Base-by-base conservation (phyloP, 2,888 invertebrate genomes). In the Lottia gigantea region DNA sequence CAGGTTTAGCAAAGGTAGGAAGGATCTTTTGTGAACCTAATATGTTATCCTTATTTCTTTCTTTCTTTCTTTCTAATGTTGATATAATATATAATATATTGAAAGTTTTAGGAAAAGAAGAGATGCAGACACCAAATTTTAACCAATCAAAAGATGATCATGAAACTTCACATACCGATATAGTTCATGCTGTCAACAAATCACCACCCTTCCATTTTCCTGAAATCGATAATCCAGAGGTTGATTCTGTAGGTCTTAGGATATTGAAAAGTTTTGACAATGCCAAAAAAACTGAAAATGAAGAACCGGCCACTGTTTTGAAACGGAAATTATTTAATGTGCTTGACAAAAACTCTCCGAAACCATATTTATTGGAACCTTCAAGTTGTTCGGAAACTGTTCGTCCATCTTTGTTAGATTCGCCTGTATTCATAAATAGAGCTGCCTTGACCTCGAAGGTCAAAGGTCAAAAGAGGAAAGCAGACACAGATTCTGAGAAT, bases 311-410 rank as follows among this genome's bases (percentile, higher is more conserved):
- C 0, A 55, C 55, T 19, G 14, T 55, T 23, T 55, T 23, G 23
- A 55, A 55, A 23, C 55, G 55, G 14, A 55, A 55, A 23, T 23
- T 55, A 14, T 55, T 55, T 23, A 55, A 55, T 19, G 55, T 55
- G 8, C 55, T 55, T 14, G 23, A 55, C 55, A 23, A 19, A 23
- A 55, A 55, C 23, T 55, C 55, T 6, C 55, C 55, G 11, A 55
- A 55, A 55, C 55, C 55, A n/a, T 55, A 23, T 55, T 55, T 55
- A 55, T 12, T 55, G 11, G 23, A 55, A 55, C 55, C 55, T 55
- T 12, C 55, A 7, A 19, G 12, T 55, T 23, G 55, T 19, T 55
- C 55, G 6, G 55, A 55, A 55, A 8, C 19, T 11, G 15, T 11
- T 55, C 55, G 19, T 23, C 55, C 55, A 55, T 19, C 19, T 23